phyloP scores from a whole-genome alignment of 2,888 invertebrate genomes.

The Leptopilina syphax region DNA sequence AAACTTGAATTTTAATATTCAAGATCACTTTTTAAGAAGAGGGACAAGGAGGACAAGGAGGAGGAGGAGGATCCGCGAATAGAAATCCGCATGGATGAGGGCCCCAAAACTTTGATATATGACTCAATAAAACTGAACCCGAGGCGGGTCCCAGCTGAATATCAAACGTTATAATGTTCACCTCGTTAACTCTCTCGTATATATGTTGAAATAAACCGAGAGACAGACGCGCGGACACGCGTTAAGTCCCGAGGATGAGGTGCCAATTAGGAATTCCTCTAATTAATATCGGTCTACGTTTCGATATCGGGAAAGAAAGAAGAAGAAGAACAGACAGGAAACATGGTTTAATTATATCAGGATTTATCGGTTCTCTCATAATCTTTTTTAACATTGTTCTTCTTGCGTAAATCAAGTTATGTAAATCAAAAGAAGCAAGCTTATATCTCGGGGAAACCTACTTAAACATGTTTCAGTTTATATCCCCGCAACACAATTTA shows the following conservation, averaged over 20 bases:
- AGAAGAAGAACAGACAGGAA: slow-evolving; percentile 40
- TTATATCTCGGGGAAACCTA: slow-evolving; percentile 19
- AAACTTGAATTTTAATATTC: slow-evolving; percentile 15
- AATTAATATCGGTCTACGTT: slow-evolving; percentile 44
- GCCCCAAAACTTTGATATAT: slow-evolving; percentile 69
- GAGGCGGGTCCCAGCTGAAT: slow-evolving; percentile 70
- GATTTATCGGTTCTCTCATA: slow-evolving; percentile 35
- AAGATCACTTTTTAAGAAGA: slow-evolving; percentile 19
- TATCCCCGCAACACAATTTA: slow-evolving; percentile 3
- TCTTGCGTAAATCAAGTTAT: slow-evolving; percentile 37
- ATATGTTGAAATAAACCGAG: slow-evolving; percentile 34
- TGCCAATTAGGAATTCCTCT: slow-evolving; percentile 49
- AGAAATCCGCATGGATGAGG: slow-evolving; percentile 42
- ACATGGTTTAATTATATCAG: slow-evolving; percentile 37
- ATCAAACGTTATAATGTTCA: slow-evolving; percentile 72
- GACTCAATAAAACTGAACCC: slow-evolving; percentile 74
- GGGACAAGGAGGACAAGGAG: neutral
- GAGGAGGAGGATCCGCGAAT: no score
- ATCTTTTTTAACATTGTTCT: slow-evolving; percentile 39
- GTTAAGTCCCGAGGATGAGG: slow-evolving; percentile 40
- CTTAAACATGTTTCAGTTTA: slow-evolving; percentile 31
- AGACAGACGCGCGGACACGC: slow-evolving; percentile 32
- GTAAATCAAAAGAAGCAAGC: slow-evolving; percentile 32
- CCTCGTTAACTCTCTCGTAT: slow-evolving; percentile 70
- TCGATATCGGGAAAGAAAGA: slow-evolving; percentile 33